These are phyloP conservation scores for Limonius californicus DNA, from an alignment of 1,140 invertebrate genomes.

Conservation along the genomic window DNA sequence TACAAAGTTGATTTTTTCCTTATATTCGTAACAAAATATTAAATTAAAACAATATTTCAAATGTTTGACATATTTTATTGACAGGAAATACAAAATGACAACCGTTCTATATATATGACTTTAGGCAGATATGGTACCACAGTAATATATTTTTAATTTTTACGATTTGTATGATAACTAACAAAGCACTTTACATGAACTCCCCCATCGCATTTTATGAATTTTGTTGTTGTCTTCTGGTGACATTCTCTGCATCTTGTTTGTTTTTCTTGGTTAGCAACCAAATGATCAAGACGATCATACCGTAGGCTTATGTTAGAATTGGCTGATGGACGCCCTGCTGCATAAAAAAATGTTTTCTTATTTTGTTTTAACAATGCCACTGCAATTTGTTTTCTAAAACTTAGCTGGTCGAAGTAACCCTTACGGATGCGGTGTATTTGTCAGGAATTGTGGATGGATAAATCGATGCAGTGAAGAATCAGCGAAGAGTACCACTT, in stretches of 20 bases:
- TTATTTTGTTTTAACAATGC: constrained; percentile 1
- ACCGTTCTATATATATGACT: constrained; percentile 11
- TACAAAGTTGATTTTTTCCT: no score
- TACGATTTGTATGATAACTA: constrained; percentile 12
- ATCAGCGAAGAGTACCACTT: constrained; percentile 31
- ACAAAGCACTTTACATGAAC: constrained; percentile 11
- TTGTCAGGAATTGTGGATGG: constrained; percentile 18
- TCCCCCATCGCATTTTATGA: constrained; percentile 10
- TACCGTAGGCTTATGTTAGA: constrained; percentile 7
- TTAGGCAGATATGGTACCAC: constrained; percentile 11
- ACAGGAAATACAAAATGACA: constrained; percentile 1
- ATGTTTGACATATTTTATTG: background rate
- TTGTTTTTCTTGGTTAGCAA: constrained; percentile 19
- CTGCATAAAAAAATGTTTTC: background rate
- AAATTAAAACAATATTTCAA: no score
- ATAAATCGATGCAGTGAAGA: constrained; percentile 35
- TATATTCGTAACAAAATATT: no score
- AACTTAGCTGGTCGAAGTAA: constrained; percentile 14
- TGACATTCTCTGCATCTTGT: constrained; percentile 16
- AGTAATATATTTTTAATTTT: constrained; percentile 5
- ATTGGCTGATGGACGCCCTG: constrained; percentile 23
- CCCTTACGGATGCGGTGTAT: constrained; percentile 5
- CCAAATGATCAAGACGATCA: constrained; percentile 14
- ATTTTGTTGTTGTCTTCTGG: constrained; percentile 9
- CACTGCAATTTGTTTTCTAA: constrained; percentile 16